Evolutionary conservation across 2,888 invertebrate species (phyloP).

Genomic region (Schizotus pectinicornis): DNA sequence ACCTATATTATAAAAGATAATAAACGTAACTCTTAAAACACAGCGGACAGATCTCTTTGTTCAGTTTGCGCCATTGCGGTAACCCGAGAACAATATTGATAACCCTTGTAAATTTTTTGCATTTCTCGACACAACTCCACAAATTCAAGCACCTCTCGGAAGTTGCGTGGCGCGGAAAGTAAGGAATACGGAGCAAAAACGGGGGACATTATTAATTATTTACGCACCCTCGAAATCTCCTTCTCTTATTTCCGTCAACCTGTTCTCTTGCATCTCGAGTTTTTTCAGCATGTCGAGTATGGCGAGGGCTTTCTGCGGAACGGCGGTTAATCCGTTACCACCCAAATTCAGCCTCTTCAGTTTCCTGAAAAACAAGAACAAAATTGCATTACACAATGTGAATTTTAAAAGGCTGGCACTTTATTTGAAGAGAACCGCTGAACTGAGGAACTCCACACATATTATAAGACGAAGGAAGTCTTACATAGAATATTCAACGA

Average conservation of each 20-base stretch:
- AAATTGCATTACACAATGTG: conserved; percentile 12
- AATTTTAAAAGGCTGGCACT: conserved; percentile 13
- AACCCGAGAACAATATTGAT: no score
- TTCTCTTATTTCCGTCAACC: conserved; percentile 76
- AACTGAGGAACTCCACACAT: not conserved
- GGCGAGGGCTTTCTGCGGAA: conserved; percentile 83
- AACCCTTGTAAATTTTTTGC: no score
- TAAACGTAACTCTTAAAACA: no score
- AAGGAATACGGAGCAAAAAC: not conserved
- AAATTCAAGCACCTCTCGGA: not conserved
- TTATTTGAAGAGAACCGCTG: not conserved
- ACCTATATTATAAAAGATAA: no score
- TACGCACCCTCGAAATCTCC: conserved; percentile 83
- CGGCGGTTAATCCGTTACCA: conserved; percentile 76
- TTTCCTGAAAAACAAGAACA: conserved; percentile 63
- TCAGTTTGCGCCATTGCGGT: no score
- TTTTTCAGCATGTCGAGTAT: conserved; percentile 81
- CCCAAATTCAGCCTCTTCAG: conserved; percentile 85
- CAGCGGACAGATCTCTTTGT: no score
- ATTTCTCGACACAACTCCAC: no score
- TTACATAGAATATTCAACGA: conserved; percentile 5
- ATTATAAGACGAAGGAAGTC: not conserved
- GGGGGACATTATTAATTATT: no score
- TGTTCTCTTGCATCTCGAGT: conserved; percentile 87
- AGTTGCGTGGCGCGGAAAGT: not conserved